Evolutionary conservation across 2,888 invertebrate species (phyloP), one percentile per base, ranked within the genome.

Genomic region (Tiphia femorata): DNA sequence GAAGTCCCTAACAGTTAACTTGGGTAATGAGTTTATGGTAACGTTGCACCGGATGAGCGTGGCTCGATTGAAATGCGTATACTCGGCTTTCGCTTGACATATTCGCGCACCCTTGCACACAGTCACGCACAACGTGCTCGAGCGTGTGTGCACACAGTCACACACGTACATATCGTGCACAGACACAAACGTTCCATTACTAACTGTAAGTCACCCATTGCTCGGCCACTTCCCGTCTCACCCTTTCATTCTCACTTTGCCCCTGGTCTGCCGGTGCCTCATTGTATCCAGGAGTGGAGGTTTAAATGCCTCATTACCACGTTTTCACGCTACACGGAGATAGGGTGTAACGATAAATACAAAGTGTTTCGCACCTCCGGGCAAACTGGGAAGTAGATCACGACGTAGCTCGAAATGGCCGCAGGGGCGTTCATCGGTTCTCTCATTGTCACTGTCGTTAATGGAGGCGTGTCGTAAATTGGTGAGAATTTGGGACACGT

Each of bases 11-110:
- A 58, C 44, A 44, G 54, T 69, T 62, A 64, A 69, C 59, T 62
- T 38, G 48, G 47, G 47, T 66, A 70, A 70, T 64, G 65, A 67
- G 64, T 70, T 70, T 70, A 67, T 54, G 54, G 49, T 49, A 35
- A 49, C 56, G 27, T 33, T 37, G 57, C 30, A 7, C 27, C 30
- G 48, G 44, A 53, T 50, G 47, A 49, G 58, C 56, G 46, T 27
- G 20, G 29, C 46, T 14, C 42, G 23, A 29, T 21, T 23, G 19
- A 44, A 19, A 42, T 30, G 14, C 37, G 29, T 23, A 25, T 19
- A 43, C 30, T n/a, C n/a, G n/a, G n/a, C n/a, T n/a, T n/a, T n/a
- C n/a, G n/a, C n/a, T n/a, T n/a, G n/a, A n/a, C n/a, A n/a, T n/a
- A n/a, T n/a, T n/a, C n/a, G n/a, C n/a, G n/a, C n/a, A n/a, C n/a